Evolutionary conservation across 1,140 invertebrate genomes (phyloP).

Genomic region (Leucophenga varia): DNA sequence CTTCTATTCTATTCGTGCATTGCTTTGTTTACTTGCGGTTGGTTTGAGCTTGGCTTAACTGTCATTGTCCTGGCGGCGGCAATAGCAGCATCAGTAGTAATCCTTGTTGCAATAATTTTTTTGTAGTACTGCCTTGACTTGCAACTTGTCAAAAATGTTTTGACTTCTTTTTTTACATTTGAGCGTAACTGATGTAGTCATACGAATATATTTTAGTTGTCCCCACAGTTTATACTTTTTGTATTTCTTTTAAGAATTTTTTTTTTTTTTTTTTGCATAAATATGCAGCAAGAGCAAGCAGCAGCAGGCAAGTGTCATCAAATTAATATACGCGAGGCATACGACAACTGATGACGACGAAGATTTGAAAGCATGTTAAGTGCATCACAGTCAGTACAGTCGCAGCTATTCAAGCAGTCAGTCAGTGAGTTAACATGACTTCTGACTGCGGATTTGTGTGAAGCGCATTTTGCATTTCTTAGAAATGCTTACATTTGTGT

Average conservation of each 20-base stretch:
- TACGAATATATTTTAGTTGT: slow-evolving; percentile 25
- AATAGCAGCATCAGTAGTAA: too few species aligned
- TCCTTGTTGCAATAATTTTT: slow-evolving; percentile 17
- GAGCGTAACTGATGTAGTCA: too few species aligned
- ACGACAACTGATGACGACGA: slow-evolving; percentile 51
- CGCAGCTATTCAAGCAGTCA: too few species aligned
- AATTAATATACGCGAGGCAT: slow-evolving; percentile 53
- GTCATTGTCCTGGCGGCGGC: too few species aligned
- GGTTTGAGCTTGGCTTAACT: too few species aligned
- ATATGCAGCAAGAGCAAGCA: slow-evolving; percentile 18
- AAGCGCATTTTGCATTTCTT: slow-evolving; percentile 41
- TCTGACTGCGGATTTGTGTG: slow-evolving; percentile 37
- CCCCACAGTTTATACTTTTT: not conserved
- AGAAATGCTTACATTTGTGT: too few species aligned
- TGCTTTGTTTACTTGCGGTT: too few species aligned
- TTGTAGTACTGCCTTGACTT: too few species aligned
- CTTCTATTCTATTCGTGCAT: too few species aligned
- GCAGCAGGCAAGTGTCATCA: slow-evolving; percentile 38
- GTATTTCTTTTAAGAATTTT: too few species aligned
- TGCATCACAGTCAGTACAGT: slow-evolving; percentile 36
- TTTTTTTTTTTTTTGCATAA: slow-evolving; percentile 36
- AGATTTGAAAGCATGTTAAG: slow-evolving; percentile 53
- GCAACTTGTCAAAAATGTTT: slow-evolving; percentile 52
- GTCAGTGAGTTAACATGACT: not conserved
- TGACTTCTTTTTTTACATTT: too few species aligned